Conservation (phyloP, 2,113 vertebrate genomes). For the Tyrannus savana region DNA sequence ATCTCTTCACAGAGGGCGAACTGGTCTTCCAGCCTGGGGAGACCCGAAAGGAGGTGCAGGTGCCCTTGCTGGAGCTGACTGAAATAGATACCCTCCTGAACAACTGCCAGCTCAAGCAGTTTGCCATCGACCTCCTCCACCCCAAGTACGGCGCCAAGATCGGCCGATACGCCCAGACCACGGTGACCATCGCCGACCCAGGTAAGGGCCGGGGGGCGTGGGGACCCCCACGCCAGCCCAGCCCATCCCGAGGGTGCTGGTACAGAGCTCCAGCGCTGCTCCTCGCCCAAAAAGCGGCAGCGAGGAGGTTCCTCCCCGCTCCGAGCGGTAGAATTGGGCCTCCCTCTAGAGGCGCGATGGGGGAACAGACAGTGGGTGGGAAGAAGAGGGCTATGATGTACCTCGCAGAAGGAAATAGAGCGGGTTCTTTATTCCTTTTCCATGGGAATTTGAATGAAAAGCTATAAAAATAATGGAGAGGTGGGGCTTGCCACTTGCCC, state of each 20-base stretch:
- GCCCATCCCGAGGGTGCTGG: neutral
- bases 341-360: constrained; percentile 42
- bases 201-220: constrained; percentile 59
- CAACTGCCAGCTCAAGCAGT: constrained; percentile 85
- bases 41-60: constrained; percentile 85
- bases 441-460: neutral
- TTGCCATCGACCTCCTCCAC: constrained; percentile 88
- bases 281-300: fast-evolving
- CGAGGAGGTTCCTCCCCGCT: neutral
- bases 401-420: no score
- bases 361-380: neutral
- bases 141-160: constrained; percentile 89
- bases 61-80: constrained; percentile 85
- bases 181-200: constrained; percentile 85
- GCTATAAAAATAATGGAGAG: neutral
- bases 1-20: constrained; percentile 84
- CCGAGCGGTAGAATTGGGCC: neutral
- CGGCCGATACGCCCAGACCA: constrained; percentile 86
- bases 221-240: neutral
- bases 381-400: fast-evolving
- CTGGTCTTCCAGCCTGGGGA: constrained; percentile 85
- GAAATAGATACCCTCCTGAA: constrained; percentile 86
- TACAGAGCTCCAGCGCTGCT: neutral
- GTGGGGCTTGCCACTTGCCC: neutral
- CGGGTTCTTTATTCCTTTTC: neutral